Percentiles rank a stretch among this genome's conserved stretches.
Evolutionary conservation across 2,888 invertebrate species (phyloP).

Genomic region (Amiota mariae): DNA sequence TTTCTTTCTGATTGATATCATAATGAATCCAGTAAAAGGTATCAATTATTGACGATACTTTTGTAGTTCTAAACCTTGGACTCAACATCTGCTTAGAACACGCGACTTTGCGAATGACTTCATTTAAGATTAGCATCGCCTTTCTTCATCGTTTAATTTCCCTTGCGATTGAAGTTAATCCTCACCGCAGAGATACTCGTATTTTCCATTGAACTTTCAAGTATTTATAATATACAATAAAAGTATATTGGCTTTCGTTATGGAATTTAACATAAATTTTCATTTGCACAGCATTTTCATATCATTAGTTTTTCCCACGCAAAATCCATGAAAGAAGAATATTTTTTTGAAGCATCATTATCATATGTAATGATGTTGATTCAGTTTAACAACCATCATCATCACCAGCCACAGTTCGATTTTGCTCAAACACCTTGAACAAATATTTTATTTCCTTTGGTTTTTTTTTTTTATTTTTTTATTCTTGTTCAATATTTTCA

Average conservation of each 20-base stretch:
- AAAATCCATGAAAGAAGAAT: not conserved
- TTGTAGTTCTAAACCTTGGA: slow-evolving; percentile 27
- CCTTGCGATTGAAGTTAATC: slow-evolving; percentile 1
- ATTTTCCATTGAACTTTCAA: slow-evolving; percentile 28
- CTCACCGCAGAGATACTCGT: not conserved
- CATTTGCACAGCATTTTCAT: slow-evolving; percentile 51
- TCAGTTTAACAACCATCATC: slow-evolving; percentile 49
- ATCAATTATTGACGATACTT: slow-evolving; percentile 29
- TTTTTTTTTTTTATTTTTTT: slow-evolving; percentile 8
- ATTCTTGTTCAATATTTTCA: slow-evolving; percentile 22
- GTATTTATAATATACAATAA: too few species aligned
- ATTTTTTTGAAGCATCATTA: slow-evolving; percentile 52
- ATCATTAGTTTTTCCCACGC: slow-evolving; percentile 49
- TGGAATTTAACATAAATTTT: slow-evolving; percentile 42
- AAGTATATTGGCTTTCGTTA: slow-evolving; percentile 20
- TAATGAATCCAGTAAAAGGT: slow-evolving; percentile 2
- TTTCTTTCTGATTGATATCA: not conserved
- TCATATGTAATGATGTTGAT: slow-evolving; percentile 70
- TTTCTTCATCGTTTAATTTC: not conserved
- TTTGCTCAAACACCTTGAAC: slow-evolving; percentile 64
- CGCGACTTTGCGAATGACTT: slow-evolving; percentile 49
- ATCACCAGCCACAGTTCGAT: not conserved
- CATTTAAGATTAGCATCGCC: slow-evolving; percentile 59
- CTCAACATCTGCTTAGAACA: not conserved
- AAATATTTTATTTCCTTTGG: slow-evolving; percentile 55